These are phyloP conservation scores for Hymenopus coronatus DNA, from an alignment of 2,888 invertebrate species.

Conservation along the genomic window DNA sequence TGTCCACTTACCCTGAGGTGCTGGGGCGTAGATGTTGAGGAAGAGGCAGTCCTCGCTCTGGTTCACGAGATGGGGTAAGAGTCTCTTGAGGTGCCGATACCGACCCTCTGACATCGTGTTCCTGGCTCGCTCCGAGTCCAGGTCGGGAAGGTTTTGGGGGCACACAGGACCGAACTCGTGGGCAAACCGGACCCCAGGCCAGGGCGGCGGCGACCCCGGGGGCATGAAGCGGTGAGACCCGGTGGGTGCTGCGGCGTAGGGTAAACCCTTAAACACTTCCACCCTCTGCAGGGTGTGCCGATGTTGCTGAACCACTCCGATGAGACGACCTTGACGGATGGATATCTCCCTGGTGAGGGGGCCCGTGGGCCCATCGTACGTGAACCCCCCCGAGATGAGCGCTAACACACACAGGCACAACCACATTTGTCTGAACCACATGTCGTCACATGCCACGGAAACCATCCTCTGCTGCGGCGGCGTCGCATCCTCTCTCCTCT, in stretches of 20 bases:
- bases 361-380: neutral
- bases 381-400: neutral
- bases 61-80: conserved; percentile 60
- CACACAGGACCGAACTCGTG: conserved; percentile 78
- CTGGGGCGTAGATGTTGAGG: conserved; percentile 88
- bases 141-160: conserved; percentile 75
- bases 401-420: neutral
- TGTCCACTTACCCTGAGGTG: conserved; percentile 40
- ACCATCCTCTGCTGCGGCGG: too few relatives aligned
- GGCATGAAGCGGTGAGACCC: conserved; percentile 79
- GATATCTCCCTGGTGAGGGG: conserved; percentile 59
- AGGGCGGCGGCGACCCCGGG: conserved; percentile 77
- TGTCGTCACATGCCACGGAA: neutral
- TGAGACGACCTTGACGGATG: conserved; percentile 65
- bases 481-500: neutral
- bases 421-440: neutral
- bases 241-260: conserved; percentile 77
- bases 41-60: conserved; percentile 80
- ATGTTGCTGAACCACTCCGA: conserved; percentile 62
- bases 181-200: conserved; percentile 69
- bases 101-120: conserved; percentile 61
- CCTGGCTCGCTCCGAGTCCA: conserved; percentile 27
- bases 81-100: conserved; percentile 66
- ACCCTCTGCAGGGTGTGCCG: conserved; percentile 61
- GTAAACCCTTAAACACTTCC: conserved; percentile 72